phyloP scores from a whole-genome alignment of 2,113 vertebrate species.

The Scopus umbretta region DNA sequence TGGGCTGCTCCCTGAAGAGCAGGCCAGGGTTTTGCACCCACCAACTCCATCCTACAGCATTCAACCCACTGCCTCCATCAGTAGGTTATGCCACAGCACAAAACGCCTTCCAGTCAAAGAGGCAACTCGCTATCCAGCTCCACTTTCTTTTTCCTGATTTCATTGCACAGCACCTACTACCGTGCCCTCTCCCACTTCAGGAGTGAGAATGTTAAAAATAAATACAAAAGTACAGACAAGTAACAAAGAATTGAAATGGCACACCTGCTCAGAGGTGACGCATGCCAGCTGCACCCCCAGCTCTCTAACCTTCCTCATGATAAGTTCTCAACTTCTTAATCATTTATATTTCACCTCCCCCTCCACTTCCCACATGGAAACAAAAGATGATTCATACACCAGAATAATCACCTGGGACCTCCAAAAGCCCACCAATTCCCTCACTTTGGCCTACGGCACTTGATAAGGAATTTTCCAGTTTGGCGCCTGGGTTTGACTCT shows the following conservation, averaged over 20 bases:
- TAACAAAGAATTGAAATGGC: not conserved
- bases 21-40: not conserved
- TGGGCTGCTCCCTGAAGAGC: not conserved
- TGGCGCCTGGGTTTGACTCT: not conserved
- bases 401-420: constrained; percentile 1
- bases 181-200: not conserved
- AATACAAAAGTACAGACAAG: not conserved
- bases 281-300: not conserved
- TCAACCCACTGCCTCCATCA: rapidly evolving
- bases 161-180: not conserved
- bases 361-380: constrained; percentile 16
- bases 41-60: not conserved
- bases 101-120: not conserved
- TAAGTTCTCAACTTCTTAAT: not conserved
- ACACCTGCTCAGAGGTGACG: not conserved
- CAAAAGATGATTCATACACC: constrained; percentile 30
- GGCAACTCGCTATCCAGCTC: not conserved
- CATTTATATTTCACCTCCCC: not conserved
- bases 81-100: not conserved
- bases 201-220: not conserved
- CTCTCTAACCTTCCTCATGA: not conserved
- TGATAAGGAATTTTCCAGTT: not conserved
- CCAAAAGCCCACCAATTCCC: not conserved
- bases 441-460: not conserved
- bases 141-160: not conserved